Evolutionary conservation across 2,113 vertebrate genomes (phyloP), one percentile per base, ranked within the genome.

Genomic region (Phrynosoma blainvillii): DNA sequence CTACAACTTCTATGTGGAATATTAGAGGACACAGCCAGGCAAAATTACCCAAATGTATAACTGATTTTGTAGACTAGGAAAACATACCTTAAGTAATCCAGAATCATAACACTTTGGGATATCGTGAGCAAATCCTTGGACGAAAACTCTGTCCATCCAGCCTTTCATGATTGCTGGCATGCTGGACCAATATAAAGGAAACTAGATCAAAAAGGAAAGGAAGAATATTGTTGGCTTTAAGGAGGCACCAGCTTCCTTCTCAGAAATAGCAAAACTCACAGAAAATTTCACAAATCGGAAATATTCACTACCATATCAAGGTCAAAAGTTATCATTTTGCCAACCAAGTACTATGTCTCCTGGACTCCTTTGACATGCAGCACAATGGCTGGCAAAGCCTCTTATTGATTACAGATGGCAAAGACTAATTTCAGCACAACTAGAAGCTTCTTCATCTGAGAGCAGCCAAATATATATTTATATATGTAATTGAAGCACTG

Each of bases 131-230:
- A 97, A 97, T 52, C 97, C 97, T 88, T 95, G 95, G 70, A 96
- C 94, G 59, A 97, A 92, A 84, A 97, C 96, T 91, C 96, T 93
- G 93, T 97, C 97, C 94, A 97, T 93, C 97, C 97, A 97, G 82
- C 97, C 97, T 87, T 97, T 97, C 93, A 97, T 88, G 88, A 97
- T 95, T 0, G 97, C 97, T 1, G 97, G 97, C 93, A 97, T 87
- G 12, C 91, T 97, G 94, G 95, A 95, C 96, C 97, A 97, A 87
- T 96, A 97, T 52, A 97, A 92, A 7, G 96, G 97, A 85, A 97
- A 97, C 97, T 97, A 59, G 10, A 88, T 71, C 66, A 87, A 92
- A 1, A 90, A 79, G 85, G 32, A 1, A 81, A 10, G 13, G 36
- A 59, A 47, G 91, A 62, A 1, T 6, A 30, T 5, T 0, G 18